Conservation (phyloP, 2,113 vertebrate species). For the Muscicapa adusta region DNA sequence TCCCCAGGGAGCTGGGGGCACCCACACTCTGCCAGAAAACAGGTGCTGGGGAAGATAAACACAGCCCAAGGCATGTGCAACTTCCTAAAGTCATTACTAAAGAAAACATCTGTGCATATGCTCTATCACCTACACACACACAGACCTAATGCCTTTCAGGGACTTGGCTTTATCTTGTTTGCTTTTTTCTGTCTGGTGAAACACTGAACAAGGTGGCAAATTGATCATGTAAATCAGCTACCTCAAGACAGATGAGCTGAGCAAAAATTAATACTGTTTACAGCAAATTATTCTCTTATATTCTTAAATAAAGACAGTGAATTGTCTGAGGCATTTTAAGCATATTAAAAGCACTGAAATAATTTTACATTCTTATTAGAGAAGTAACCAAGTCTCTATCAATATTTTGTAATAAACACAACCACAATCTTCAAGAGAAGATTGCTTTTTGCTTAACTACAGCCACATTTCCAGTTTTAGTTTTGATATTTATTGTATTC, state of each 20-base stretch:
- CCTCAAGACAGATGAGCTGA: not conserved
- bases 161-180: not conserved
- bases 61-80: not conserved
- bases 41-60: not conserved
- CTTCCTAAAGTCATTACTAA: not conserved
- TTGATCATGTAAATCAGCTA: not conserved
- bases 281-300: not conserved
- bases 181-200: not conserved
- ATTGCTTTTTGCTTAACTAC: not conserved
- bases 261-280: not conserved
- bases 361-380: not conserved
- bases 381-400: not conserved
- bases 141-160: not conserved
- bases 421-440: not conserved
- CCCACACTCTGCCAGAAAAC: not conserved
- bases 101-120: not conserved
- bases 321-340: not conserved
- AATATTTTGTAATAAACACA: not conserved
- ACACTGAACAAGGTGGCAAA: not conserved
- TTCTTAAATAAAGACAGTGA: not conserved
- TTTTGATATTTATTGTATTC: not conserved
- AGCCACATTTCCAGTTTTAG: not conserved
- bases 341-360: not conserved
- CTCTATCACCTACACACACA: not conserved
- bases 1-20: not conserved